Conservation (phyloP, 2,888 invertebrate species). For the Heliothis peltigera region DNA sequence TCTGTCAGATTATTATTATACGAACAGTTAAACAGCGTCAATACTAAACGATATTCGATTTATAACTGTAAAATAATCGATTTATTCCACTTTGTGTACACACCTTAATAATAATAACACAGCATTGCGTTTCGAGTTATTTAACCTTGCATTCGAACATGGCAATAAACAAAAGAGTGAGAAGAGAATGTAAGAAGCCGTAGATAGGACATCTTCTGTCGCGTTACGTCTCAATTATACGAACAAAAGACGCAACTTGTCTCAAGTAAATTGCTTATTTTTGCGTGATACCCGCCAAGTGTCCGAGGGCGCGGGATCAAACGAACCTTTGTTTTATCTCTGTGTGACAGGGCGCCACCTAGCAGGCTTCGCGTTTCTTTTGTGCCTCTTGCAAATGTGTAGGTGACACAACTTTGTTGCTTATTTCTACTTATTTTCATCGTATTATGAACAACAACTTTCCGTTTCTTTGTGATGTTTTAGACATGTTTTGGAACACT, state of each 20-base stretch:
- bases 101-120: slow-evolving; percentile 45
- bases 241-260: slow-evolving; percentile 77
- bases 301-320: slow-evolving; percentile 80
- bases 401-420: slow-evolving; percentile 67
- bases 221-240: slow-evolving; percentile 72
- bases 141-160: slow-evolving; percentile 38
- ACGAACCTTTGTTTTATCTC: slow-evolving; percentile 83
- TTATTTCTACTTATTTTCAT: slow-evolving; percentile 62
- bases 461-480: slow-evolving; percentile 57
- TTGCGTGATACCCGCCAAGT: slow-evolving; percentile 67
- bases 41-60: slow-evolving; percentile 44
- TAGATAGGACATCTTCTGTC: slow-evolving; percentile 50
- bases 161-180: slow-evolving; percentile 54
- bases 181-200: slow-evolving; percentile 59
- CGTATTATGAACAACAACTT: slow-evolving; percentile 51
- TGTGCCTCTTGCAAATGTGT: slow-evolving; percentile 58
- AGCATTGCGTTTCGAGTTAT: slow-evolving; percentile 24
- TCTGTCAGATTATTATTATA: slow-evolving; percentile 43
- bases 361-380: slow-evolving; percentile 63
- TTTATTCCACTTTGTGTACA: slow-evolving; percentile 53
- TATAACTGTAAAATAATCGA: slow-evolving; percentile 54
- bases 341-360: slow-evolving; percentile 54
- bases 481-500: slow-evolving; percentile 46
- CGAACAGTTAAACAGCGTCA: slow-evolving; percentile 40
- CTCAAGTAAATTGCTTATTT: slow-evolving; percentile 80